A percentile compares a stretch with the other conserved stretches of the same genome.
phyloP scores from a whole-genome alignment of 1,140 invertebrate genomes.

The Drosophila biarmipes region DNA sequence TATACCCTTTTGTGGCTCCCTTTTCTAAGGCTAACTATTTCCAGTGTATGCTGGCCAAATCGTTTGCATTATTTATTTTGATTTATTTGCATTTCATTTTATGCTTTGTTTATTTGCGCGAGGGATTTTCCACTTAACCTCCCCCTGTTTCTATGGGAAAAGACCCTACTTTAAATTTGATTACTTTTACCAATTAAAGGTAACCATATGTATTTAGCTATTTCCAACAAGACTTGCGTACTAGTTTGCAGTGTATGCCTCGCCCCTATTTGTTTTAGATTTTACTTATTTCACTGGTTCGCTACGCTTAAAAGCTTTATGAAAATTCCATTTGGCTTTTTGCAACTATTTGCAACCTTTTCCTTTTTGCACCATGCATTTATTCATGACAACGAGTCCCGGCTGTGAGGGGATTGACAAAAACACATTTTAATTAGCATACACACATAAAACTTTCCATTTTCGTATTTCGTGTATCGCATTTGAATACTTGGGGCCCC shows the following conservation, averaged over 20 bases:
- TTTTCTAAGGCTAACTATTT: not conserved
- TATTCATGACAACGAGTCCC: conserved; percentile 41
- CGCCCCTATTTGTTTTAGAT: conserved; percentile 22
- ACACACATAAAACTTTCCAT: conserved; percentile 40
- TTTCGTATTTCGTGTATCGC: conserved; percentile 4
- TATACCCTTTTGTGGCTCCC: not conserved
- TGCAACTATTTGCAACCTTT: conserved; percentile 36
- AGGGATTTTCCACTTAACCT: conserved; percentile 22
- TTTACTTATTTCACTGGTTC: conserved; percentile 36
- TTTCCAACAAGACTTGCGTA: not conserved
- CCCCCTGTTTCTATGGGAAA: not conserved
- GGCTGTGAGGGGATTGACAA: conserved; percentile 32
- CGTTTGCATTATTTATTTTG: conserved; percentile 44
- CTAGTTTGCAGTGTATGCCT: conserved; percentile 6
- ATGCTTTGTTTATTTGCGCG: conserved; percentile 44
- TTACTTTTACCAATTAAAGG: not conserved
- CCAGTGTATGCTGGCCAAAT: conserved; percentile 31
- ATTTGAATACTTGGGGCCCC: conserved; percentile 41
- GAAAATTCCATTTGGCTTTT: conserved; percentile 55
- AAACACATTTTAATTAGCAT: conserved; percentile 55
- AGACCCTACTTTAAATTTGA: conserved; percentile 3
- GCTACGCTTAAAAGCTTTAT: conserved; percentile 46
- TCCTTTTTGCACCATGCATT: conserved; percentile 34
- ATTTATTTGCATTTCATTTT: conserved; percentile 56
- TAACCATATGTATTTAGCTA: not conserved